Percentiles rank a stretch among this genome's conserved stretches.
phyloP scores from a whole-genome alignment of 2,888 invertebrate genomes.

The Philhelius pedissequus region DNA sequence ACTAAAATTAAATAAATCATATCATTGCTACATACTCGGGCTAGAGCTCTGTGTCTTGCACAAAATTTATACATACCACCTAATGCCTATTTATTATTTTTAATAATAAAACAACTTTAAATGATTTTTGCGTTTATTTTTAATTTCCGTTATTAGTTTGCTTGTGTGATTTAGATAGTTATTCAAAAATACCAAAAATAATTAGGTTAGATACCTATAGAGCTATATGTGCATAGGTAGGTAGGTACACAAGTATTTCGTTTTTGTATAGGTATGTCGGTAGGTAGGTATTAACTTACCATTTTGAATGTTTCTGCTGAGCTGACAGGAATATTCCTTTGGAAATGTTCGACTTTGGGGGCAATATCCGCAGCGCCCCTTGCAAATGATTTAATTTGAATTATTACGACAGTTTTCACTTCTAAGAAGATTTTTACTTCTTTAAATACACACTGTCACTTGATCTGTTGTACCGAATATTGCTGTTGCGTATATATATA shows the following conservation, averaged over 20 bases:
- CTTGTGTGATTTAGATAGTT: not conserved
- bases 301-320: constrained; percentile 55
- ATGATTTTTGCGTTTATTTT: constrained; percentile 19
- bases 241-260: too few relatives aligned
- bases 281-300: constrained; percentile 42
- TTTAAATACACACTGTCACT: constrained; percentile 39
- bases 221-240: not conserved
- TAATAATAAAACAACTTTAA: constrained; percentile 18
- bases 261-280: not conserved
- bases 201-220: not conserved
- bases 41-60: not conserved
- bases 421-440: too few relatives aligned
- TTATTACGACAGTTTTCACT: not conserved
- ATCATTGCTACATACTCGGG: not conserved
- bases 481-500: constrained; percentile 3
- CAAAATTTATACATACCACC: not conserved
- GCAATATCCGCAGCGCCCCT: constrained; percentile 62
- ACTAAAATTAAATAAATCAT: constrained; percentile 44
- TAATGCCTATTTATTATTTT: not conserved
- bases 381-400: not conserved
- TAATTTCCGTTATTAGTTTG: constrained; percentile 11
- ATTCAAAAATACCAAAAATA: not conserved
- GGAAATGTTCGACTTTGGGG: constrained; percentile 20
- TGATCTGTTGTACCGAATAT: constrained; percentile 18
- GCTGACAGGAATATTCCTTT: constrained; percentile 54